Evolutionary conservation across 2,888 invertebrate species (phyloP), one percentile per base, ranked within the genome.

Genomic region (Eubasilissa splendida): DNA sequence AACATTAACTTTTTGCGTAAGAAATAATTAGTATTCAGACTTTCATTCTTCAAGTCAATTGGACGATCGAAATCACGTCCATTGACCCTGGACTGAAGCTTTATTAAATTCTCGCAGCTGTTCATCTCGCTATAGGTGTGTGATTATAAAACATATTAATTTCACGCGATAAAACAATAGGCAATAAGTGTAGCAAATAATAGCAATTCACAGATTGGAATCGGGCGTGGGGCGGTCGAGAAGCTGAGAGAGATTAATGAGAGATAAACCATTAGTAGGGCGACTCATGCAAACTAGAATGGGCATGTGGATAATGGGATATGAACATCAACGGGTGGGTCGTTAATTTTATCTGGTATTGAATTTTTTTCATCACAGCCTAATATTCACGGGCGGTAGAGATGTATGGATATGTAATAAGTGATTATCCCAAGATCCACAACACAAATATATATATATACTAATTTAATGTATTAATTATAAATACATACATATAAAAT

Each of bases 141-240:
- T 33, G 33, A 33, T 63, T 33, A 63, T 33, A 63, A 63, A 63
- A 63, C 63, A 63, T 63, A 12, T 33, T 63, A 63, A 63, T 63
- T 33, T 33, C 33, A 12, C 7, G 33, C 22, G 22, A 33, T 63
- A 63, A 63, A 63, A 63, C 63, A 63, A 63, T 63, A 33, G 42
- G 5, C 63, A 63, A 63, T 63, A 63, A 33, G 63, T 63, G 33
- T 63, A 63, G 10, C 63, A 63, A 63, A 63, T 63, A 33, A 33
- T 63, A 63, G 42, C 42, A 7, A 12, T 7, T 33, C 33, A 31
- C 11, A 31, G 11, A 63, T 63, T 63, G 33, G 5, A 33, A 63
- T 33, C 63, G 33, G 42, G 42, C 33, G 63, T 33, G 63, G 63
- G 42, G 11, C 33, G 12, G 0, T 3, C n/a, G 2, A 31, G 31